These are phyloP conservation scores for Pimpla rufipes DNA, from an alignment of 2,888 invertebrate species.

Conservation along the genomic window DNA sequence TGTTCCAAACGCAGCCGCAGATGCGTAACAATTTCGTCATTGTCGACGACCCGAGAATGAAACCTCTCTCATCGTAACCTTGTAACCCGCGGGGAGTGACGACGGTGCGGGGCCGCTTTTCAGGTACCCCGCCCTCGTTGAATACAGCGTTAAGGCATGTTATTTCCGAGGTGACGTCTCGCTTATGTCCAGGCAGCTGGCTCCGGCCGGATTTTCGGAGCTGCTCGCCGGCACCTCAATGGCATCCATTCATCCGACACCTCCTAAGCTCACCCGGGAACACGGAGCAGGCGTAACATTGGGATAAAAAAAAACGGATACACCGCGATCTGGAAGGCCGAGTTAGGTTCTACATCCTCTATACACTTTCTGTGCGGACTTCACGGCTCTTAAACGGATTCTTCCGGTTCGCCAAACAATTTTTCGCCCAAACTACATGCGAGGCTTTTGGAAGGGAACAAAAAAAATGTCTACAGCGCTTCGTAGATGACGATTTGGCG, in stretches of 20 bases:
- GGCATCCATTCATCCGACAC: slow-evolving; percentile 70
- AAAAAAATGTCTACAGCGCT: slow-evolving; percentile 37
- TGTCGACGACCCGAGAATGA: slow-evolving; percentile 61
- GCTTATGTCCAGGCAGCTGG: slow-evolving; percentile 68
- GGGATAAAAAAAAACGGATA: slow-evolving; percentile 51
- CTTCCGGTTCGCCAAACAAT: slow-evolving; percentile 69
- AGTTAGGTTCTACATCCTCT: slow-evolving; percentile 36
- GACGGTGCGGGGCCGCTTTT: slow-evolving; percentile 64
- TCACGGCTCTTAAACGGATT: slow-evolving; percentile 65
- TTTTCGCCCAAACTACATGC: slow-evolving; percentile 21
- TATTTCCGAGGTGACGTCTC: slow-evolving; percentile 21
- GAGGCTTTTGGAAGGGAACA: neutral
- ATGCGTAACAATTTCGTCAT: slow-evolving; percentile 68
- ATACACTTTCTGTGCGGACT: slow-evolving; percentile 22
- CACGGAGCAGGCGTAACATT: slow-evolving; percentile 55
- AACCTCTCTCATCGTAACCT: slow-evolving; percentile 59
- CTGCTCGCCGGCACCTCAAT: slow-evolving; percentile 60
- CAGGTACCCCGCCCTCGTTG: slow-evolving; percentile 72
- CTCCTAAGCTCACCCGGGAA: slow-evolving; percentile 69
- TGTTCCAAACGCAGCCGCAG: slow-evolving; percentile 56
- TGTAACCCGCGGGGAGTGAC: slow-evolving; percentile 47
- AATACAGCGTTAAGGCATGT: slow-evolving; percentile 59
- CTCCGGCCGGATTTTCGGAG: slow-evolving; percentile 57
- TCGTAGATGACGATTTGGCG: slow-evolving; percentile 4
- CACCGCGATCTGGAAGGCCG: slow-evolving; percentile 54